Evolutionary conservation across 2,888 invertebrate species (phyloP), one percentile per base, ranked within the genome.

Genomic region (Lobophora halterata): DNA sequence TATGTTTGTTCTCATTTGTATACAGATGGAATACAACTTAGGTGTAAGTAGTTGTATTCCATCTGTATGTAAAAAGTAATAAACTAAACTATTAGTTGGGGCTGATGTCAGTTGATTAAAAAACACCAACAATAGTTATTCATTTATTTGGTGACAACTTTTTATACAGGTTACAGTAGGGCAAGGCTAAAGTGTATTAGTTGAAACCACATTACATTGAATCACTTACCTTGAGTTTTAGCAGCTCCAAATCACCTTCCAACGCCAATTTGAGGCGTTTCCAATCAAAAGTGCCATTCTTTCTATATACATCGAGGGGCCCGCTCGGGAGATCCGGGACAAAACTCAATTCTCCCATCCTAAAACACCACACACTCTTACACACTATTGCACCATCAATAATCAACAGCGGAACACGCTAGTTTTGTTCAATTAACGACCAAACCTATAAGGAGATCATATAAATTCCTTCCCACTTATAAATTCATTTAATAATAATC

Each of bases 261-360:
- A 97, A 85, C 33, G 94, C 90, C 23, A 95, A 67, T 67, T 93
- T 93, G 75, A 98, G 89, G 46, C 90, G 89, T 76, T 95, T 96
- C 96, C 97, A 97, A 69, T 96, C 91, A 63, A 97, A 97, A 7
- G 92, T 91, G 1, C 96, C 93, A 49, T 89, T 90, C 53, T 91
- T 92, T 53, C 97, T 91, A 72, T 95, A 97, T 1, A 63, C 77
- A 66, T 95, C 94, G 51, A 97, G 80, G 3, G 97, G 95, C 40
- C 95, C 95, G 26, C 83, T 89, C 8, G 93, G 92, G 42, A 93
- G 78, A 71, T 93, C 91, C 27, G 90, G 90, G 56, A 93, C 85
- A 55, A 93, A 90, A 68, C 90, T 89, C 52, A 90, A 83, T 57
- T 90, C 90, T 49, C 78, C 80, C 80, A 87, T 86, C 39, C 61